Conservation (phyloP, 2,797 vertebrate genomes). For the Chloroceryle amazona region DNA sequence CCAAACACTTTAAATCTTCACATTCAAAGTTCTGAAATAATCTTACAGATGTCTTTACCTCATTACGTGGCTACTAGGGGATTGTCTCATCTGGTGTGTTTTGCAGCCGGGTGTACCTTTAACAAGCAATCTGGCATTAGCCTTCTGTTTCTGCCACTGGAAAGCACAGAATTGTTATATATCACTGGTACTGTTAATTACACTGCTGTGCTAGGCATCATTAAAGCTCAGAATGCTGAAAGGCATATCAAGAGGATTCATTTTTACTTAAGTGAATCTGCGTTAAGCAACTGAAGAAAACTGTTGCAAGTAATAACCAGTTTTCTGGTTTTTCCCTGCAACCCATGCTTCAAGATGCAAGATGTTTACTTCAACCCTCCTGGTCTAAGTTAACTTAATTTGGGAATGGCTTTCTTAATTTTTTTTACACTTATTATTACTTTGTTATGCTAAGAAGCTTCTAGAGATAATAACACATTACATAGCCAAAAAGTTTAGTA, state of each 20-base stretch:
- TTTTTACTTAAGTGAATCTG: conserved; percentile 69
- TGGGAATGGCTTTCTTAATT: neutral
- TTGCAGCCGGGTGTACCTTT: conserved; percentile 73
- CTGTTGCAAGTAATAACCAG: conserved; percentile 26
- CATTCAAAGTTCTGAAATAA: conserved; percentile 56
- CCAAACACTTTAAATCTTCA: conserved; percentile 69
- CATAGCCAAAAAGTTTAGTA: neutral
- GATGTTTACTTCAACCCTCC: neutral
- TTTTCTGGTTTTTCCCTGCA: neutral
- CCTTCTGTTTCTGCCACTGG: conserved; percentile 76
- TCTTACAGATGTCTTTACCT: conserved; percentile 80
- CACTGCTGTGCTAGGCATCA: conserved; percentile 68
- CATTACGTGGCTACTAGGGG: conserved; percentile 76
- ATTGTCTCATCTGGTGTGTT: conserved; percentile 76
- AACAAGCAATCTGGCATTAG: conserved; percentile 81
- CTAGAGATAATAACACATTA: neutral
- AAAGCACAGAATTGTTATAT: conserved; percentile 62
- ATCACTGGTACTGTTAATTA: conserved; percentile 78
- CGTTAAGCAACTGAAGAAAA: conserved; percentile 25
- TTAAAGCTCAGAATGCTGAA: conserved; percentile 72
- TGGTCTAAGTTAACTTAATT: neutral
- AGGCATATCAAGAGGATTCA: conserved; percentile 63
- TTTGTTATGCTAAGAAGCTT: neutral
- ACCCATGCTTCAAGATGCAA: neutral
- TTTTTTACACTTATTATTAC: neutral